phyloP scores from a whole-genome alignment of 2,797 vertebrate genomes.

The Darevskia mixta region DNA sequence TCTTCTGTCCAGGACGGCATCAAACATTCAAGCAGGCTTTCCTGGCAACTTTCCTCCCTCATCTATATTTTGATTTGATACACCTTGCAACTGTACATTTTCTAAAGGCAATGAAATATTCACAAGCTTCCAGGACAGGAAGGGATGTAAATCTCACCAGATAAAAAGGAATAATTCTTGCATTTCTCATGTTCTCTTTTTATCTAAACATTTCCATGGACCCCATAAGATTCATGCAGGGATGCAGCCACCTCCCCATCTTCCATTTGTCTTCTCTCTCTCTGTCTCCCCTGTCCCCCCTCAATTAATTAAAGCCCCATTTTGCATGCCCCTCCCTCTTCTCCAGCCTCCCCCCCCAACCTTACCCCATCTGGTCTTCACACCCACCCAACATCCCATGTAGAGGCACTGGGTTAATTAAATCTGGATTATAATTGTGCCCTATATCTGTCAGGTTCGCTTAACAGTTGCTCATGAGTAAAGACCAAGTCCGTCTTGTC shows the following conservation, averaged over 20 bases:
- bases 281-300: too few relatives aligned
- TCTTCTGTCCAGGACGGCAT: neutral
- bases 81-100: neutral
- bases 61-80: neutral
- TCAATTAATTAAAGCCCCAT: too few relatives aligned
- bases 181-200: neutral
- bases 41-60: neutral
- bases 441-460: too few relatives aligned
- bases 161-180: neutral
- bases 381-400: too few relatives aligned
- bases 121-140: neutral
- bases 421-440: too few relatives aligned
- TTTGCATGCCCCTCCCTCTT: too few relatives aligned
- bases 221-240: neutral
- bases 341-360: too few relatives aligned
- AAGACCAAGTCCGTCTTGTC: too few relatives aligned
- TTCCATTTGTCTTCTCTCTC: neutral
- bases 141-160: neutral
- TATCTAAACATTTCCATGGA: neutral
- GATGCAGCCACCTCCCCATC: neutral
- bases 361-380: too few relatives aligned
- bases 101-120: neutral
- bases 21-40: neutral
- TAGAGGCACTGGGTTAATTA: too few relatives aligned
- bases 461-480: too few relatives aligned